Evolutionary conservation across 2,888 invertebrate genomes (phyloP), one percentile per base, ranked within the genome.

Genomic region (Cacoxenus indagator): DNA sequence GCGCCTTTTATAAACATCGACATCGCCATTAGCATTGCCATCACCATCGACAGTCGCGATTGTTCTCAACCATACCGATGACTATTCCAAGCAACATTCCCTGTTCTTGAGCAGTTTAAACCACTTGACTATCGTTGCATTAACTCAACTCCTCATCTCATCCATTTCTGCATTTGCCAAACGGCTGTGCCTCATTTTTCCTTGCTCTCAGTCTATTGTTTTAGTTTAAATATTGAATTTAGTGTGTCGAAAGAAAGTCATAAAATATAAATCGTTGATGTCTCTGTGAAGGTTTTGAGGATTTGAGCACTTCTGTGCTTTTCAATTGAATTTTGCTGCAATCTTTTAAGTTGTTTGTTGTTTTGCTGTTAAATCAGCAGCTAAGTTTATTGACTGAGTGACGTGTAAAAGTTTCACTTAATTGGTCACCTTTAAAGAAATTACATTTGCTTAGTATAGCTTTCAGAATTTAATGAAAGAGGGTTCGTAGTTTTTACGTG

Each of bases 61-160:
- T n/a, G 61, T 37, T 70, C 70, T 71, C 78, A 72, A 64, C 75
- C 6, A 55, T 26, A 14, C 26, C 24, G 5, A n/a, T n/a, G n/a
- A n/a, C 26, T 11, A 55, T 6, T 45, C 37, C n/a, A n/a, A n/a
- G 61, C 9, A 59, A 31, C 6, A 22, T 51, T 51, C 19, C 51
- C n/a, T 19, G 37, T 31, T 74, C 79, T 80, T 80, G 76, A 83
- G 83, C 82, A 81, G 79, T 83, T 83, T 80, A 81, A 80, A 83
- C 75, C 80, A 83, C 80, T 80, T 83, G 83, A 83, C 82, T 83
- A 4, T 37, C 37, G 5, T 37, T 37, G 8, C 37, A 37, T 37
- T 14, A 37, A 37, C 37, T 37, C 37, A 37, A 37, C 37, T n/a
- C n/a, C n/a, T n/a, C n/a, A n/a, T n/a, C n/a, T 37, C 5, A 37